A percentile compares a stretch with the other conserved stretches of the same genome.
Conservation (phyloP, 2,797 vertebrate genomes). For the Setipinna tenuifilis region DNA sequence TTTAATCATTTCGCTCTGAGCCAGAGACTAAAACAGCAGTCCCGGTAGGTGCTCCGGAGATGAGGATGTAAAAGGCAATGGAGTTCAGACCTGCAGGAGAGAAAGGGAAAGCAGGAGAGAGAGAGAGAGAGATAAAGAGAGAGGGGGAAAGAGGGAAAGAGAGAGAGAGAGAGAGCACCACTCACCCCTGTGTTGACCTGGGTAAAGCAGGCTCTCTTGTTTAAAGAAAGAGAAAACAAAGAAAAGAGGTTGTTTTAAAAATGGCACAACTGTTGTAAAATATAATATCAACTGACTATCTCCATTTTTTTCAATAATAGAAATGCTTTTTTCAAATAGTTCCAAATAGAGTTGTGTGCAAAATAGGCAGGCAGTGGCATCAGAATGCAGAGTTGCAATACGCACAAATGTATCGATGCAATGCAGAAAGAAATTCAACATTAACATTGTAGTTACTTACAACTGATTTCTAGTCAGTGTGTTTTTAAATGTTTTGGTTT, state of each 20-base stretch:
- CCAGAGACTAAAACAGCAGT: slow-evolving; percentile 43
- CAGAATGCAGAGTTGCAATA: no score
- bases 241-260: not conserved
- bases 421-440: not conserved
- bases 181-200: slow-evolving; percentile 13
- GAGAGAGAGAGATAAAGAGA: not conserved
- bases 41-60: slow-evolving; percentile 39
- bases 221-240: not conserved
- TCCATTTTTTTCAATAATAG: not conserved
- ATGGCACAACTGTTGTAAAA: not conserved
- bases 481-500: not conserved
- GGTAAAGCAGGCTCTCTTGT: not conserved
- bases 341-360: no score
- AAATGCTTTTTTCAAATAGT: not conserved
- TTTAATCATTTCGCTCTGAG: slow-evolving; percentile 51
- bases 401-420: not conserved
- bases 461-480: not conserved
- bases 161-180: not conserved
- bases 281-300: not conserved
- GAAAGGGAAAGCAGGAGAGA: slow-evolving; percentile 7
- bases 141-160: not conserved
- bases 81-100: slow-evolving; percentile 29
- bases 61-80: slow-evolving; percentile 43
- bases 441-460: not conserved
- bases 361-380: no score